Evolutionary conservation across 2,113 vertebrate species (phyloP), one percentile per base, ranked within the genome.

Genomic region (Pongo abelii): DNA sequence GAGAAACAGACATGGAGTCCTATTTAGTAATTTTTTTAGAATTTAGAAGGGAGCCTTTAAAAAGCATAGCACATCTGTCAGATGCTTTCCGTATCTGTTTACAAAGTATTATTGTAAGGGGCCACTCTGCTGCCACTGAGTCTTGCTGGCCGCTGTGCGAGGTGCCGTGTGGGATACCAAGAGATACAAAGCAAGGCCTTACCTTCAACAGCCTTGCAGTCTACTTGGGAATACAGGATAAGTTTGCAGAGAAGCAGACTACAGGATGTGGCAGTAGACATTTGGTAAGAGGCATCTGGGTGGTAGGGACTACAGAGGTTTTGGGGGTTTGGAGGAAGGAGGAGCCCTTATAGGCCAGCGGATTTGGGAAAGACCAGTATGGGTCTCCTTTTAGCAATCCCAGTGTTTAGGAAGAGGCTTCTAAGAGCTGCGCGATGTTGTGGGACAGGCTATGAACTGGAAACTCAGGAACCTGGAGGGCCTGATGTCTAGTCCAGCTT

Each of bases 11-110:
- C 40, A 79, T 89, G 67, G 32, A 22, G 59, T 86, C 69, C 91
- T 97, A 78, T 75, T 93, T 87, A 64, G 57, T 59, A 35, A 80
- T 75, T 93, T 94, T 79, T 72, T 74, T 75, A 87, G 93, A 92
- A 86, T 97, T 94, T 97, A 32, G 52, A 46, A 95, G n/a, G 50
- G 30, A 35, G 0, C 10, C 20, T 96, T 94, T 77, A 46, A 78
- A 91, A 95, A 96, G 20, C 32, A 22, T 46, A 94, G 70, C 70
- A 46, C 14, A 59, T 95, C 75, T 93, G 43, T 93, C 87, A 27
- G 35, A 79, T 84, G 77, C 30, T 90, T 97, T 55, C 75, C 55
- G 55, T 96, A 30, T 69, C 43, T 55, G 7, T 27, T 87, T 84
- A 40, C 91, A 59, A 93, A 70, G 27, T 43, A 20, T 89, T 77